These are phyloP conservation scores for Tethya wilhelma DNA, from an alignment of 37 sponge, comb jelly and placozoan genomes.

Conservation along the genomic window DNA sequence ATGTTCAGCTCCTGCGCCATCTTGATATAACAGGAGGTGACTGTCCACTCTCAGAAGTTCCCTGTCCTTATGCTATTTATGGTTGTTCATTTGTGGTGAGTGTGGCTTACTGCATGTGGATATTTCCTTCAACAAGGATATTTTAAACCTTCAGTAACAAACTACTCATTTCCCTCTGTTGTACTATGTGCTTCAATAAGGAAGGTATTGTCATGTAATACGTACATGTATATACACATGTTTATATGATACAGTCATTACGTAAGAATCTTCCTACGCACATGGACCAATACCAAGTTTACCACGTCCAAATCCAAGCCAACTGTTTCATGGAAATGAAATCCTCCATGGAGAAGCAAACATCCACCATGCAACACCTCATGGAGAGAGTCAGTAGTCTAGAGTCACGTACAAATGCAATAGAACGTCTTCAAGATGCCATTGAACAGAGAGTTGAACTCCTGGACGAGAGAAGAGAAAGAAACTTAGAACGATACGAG, in stretches of 20 bases:
- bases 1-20: slow-evolving; percentile 47
- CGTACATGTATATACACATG: too few species aligned
- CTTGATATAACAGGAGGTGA: slow-evolving; percentile 21
- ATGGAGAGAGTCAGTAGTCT: slow-evolving; percentile 15
- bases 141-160: too few species aligned
- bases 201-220: too few species aligned
- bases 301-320: slow-evolving; percentile 43
- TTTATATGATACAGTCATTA: too few species aligned
- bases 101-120: too few species aligned
- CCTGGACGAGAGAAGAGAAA: slow-evolving; percentile 13
- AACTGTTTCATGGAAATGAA: slow-evolving; percentile 6
- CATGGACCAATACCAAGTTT: slow-evolving; percentile 15
- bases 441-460: slow-evolving; percentile 21
- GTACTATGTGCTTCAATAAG: too few species aligned
- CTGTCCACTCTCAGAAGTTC: slow-evolving; percentile 53
- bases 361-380: not conserved
- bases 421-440: slow-evolving; percentile 14
- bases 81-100: slow-evolving; percentile 60
- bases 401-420: slow-evolving; percentile 11
- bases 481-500: not conserved
- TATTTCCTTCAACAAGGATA: too few species aligned
- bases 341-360: not conserved
- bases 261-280: slow-evolving; percentile 22
- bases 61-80: slow-evolving; percentile 39
- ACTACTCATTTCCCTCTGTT: too few species aligned